Conservation (phyloP, 2,888 invertebrate species). For the Cyrtodaria siliqua region DNA sequence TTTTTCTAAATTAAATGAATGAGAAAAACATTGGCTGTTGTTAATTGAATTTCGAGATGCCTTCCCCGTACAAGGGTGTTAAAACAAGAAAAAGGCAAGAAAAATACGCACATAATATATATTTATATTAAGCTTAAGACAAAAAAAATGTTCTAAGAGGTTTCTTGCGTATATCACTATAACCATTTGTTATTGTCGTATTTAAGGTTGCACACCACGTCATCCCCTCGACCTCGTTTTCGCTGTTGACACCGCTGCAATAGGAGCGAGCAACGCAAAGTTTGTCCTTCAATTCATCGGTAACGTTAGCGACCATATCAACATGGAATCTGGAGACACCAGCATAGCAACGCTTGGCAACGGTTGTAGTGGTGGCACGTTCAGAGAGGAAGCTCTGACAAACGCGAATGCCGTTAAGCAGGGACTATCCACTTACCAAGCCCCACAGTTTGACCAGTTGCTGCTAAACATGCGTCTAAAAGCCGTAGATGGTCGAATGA, state of each 20-base stretch:
- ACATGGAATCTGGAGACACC: slow-evolving; percentile 34
- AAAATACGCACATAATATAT: too few species aligned
- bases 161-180: too few species aligned
- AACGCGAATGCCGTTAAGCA: slow-evolving; percentile 37
- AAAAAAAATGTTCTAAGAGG: too few species aligned
- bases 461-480: slow-evolving; percentile 59
- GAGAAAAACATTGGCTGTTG: too few species aligned
- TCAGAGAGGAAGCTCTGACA: slow-evolving; percentile 22
- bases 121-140: too few species aligned
- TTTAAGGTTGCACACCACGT: slow-evolving; percentile 56
- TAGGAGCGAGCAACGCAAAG: slow-evolving; percentile 52
- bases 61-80: too few species aligned
- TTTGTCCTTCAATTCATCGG: slow-evolving; percentile 55
- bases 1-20: too few species aligned
- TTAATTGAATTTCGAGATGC: too few species aligned
- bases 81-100: too few species aligned
- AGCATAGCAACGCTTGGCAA: slow-evolving; percentile 47
- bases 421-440: slow-evolving; percentile 22
- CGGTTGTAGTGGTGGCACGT: slow-evolving; percentile 38
- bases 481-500: slow-evolving; percentile 35
- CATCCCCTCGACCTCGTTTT: slow-evolving; percentile 52
- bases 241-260: slow-evolving; percentile 58
- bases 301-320: slow-evolving; percentile 55
- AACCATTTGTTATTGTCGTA: neutral
- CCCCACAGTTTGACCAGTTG: slow-evolving; percentile 37